Evolutionary conservation across 2,797 vertebrate genomes (phyloP).

Genomic region (Alectoris magna): DNA sequence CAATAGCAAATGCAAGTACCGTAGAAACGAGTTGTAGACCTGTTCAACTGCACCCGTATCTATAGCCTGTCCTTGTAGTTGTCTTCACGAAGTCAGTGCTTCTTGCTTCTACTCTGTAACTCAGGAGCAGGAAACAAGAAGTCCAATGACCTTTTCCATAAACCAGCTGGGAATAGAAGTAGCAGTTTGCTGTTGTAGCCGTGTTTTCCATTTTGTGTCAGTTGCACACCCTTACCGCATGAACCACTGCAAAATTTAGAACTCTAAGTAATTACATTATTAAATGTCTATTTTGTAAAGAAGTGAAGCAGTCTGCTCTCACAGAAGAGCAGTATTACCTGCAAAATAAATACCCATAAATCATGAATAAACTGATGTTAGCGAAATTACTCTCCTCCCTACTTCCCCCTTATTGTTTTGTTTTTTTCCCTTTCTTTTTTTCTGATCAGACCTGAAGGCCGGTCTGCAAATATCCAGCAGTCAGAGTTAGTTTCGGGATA

Average conservation of each 20-base stretch:
- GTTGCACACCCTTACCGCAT: constrained; percentile 80
- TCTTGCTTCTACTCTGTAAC: constrained; percentile 67
- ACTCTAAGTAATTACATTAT: constrained; percentile 68
- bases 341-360: constrained; percentile 75
- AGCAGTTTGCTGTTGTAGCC: constrained; percentile 75
- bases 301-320: constrained; percentile 76
- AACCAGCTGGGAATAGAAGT: constrained; percentile 72
- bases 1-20: constrained; percentile 29
- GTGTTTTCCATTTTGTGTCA: constrained; percentile 72
- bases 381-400: constrained; percentile 58
- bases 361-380: constrained; percentile 68
- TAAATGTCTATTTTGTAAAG: constrained; percentile 75
- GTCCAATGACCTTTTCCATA: constrained; percentile 37
- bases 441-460: constrained; percentile 52
- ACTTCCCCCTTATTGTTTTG: neutral
- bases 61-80: constrained; percentile 73
- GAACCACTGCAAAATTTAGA: constrained; percentile 76
- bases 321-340: constrained; percentile 67
- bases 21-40: constrained; percentile 75
- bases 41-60: constrained; percentile 69
- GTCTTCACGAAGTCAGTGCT: constrained; percentile 59
- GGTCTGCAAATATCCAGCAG: constrained; percentile 58
- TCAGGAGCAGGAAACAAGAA: constrained; percentile 60
- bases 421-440: neutral
- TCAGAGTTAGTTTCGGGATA: constrained; percentile 58